A percentile compares a stretch with the other conserved stretches of the same genome.
Evolutionary conservation across 1,140 invertebrate genomes (phyloP).

Genomic region (Gerris buenoi): DNA sequence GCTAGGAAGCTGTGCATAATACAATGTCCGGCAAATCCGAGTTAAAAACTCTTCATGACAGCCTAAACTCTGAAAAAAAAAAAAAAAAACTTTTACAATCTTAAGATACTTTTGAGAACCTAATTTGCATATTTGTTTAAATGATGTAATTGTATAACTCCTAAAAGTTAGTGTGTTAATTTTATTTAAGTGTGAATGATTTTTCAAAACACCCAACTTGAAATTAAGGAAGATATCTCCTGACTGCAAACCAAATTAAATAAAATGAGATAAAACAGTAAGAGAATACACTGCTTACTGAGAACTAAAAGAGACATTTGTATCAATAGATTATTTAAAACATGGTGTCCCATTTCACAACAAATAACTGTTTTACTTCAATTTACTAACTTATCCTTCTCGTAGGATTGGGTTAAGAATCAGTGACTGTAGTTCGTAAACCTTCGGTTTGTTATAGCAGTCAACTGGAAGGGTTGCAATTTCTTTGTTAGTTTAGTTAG

Average conservation of each 20-base stretch:
- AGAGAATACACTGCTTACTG: too few relatives aligned
- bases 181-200: not conserved
- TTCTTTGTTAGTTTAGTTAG: too few relatives aligned
- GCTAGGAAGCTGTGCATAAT: conserved; percentile 59
- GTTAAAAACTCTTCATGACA: conserved; percentile 57
- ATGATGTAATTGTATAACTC: not conserved
- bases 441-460: too few relatives aligned
- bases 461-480: too few relatives aligned
- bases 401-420: too few relatives aligned
- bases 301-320: too few relatives aligned
- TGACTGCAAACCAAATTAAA: not conserved
- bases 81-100: not conserved
- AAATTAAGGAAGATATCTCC: not conserved
- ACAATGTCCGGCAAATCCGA: conserved; percentile 67
- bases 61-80: conserved; percentile 39
- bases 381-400: too few relatives aligned
- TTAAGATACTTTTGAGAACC: not conserved
- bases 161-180: not conserved
- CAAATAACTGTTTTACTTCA: too few relatives aligned
- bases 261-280: too few relatives aligned
- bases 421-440: too few relatives aligned
- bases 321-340: too few relatives aligned
- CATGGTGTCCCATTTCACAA: too few relatives aligned
- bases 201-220: not conserved
- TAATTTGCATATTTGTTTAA: not conserved